Base-by-base conservation (phyloP, 2,113 vertebrate species). In the Elanoides forficatus region DNA sequence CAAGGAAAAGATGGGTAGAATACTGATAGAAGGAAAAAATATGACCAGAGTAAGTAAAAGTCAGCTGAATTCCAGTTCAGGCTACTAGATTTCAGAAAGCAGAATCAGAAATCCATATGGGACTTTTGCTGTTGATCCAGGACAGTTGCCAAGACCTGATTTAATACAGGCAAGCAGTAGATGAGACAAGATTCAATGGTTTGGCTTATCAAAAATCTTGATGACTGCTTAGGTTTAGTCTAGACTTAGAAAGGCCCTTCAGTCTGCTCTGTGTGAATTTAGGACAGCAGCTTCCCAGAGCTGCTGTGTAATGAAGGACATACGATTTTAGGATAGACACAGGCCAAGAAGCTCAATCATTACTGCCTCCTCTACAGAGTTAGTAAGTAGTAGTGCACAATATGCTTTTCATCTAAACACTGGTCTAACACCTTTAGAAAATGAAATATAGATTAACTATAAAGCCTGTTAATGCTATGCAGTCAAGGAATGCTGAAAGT, bases 21-120 rank as follows among this genome's bases (percentile, higher is more conserved):
- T 97, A 94, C 80, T 95, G 95, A 97, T 94, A 91, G 80, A 91
- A 83, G 36, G 78, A 68, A 94, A 97, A 95, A 97, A 97, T 91
- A 97, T 65, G 70, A 97, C 91, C 94, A 95, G 80, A 96, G 97
- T 97, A 93, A 92, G 85, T 91, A 94, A 91, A 97, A 98, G 81
- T 96, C 90, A 96, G 62, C 82, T 95, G 93, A 96, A 96, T 97
- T 97, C 95, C 75, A 84, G 63, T 92, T 83, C 79, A 87, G 70
- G 42, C 62, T 94, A 95, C 94, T 96, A 93, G 94, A 96, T 97
- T 98, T 97, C 94, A 93, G 91, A 96, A 93, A 96, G 76, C 75
- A 94, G 84, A 97, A 85, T 89, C 91, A 95, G 63, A 86, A 96
- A 96, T 91, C 93, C 97, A 95, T 97, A 96, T 97, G 97, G 95